Base-by-base conservation (phyloP, 2,797 vertebrate species). In the Steatocranus sp. region DNA sequence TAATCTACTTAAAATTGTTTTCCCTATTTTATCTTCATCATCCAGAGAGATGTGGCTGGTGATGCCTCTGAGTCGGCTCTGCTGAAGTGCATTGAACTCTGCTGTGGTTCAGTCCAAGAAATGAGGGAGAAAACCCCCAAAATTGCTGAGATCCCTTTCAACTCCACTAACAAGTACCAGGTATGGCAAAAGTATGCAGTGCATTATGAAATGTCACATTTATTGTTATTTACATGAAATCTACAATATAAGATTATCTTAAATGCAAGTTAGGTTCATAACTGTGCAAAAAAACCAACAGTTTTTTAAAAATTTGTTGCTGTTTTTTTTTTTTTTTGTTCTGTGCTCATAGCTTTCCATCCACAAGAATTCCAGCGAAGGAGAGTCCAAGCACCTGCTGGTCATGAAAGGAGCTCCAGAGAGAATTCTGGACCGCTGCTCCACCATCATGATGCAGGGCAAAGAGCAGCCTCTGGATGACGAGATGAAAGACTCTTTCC, bases 161-260 rank as follows among this genome's bases (percentile, higher is more conserved):
- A 99, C 94, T 99, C 98, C 41, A 99, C 98, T 79, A 99, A 99
- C 93, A 99, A 99, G 87, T 99, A 99, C 92, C 98, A 99, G 97
- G 98, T 99, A 93, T 34, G 8, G 34, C 23, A 78, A 30, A 73
- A 48, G 15, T 30, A n/a, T 48, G 4, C 41, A n/a, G 7, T 73
- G 41, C 41, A 18, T 73, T 48, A 11, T 4, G 23, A 25, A 46
- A 70, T 46, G 25, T 46, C 43, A 18, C 20, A 46, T 70, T 11
- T 70, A 17, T 7, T 4, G 25, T 30, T 30, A 70, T 27, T 46
- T 27, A 48, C 41, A 30, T 48, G 4, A 73, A 73, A 48, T 30
- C 41, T 46, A 18, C 25, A 8, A 30, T 30, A 46, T 27, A 9
- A 9, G 36, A 30, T 70, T 0, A 46, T 11, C 4, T 70, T 70